Evolutionary conservation across 1,140 invertebrate species (phyloP).

Genomic region (Drosophila grimshawi): DNA sequence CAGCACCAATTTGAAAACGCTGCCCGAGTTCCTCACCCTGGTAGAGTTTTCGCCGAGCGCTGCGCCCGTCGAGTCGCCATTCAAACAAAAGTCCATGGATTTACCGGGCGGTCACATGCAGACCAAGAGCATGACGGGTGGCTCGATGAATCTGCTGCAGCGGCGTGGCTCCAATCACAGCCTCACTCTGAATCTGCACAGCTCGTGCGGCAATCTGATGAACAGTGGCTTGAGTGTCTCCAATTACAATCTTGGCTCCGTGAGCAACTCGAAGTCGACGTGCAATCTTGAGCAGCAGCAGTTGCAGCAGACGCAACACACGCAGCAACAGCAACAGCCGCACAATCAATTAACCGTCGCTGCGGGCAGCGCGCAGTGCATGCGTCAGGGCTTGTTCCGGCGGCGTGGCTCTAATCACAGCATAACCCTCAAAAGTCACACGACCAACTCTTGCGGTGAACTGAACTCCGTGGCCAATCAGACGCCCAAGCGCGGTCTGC

Average conservation of each 20-base stretch:
- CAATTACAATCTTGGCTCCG: conserved; percentile 75
- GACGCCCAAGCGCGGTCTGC: conserved; percentile 87
- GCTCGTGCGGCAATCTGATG: conserved; percentile 79
- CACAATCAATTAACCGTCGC: conserved; percentile 48
- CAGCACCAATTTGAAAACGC: conserved; percentile 87
- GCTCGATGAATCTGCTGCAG: conserved; percentile 88
- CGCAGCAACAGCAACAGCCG: conserved; percentile 20
- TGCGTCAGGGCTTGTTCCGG: conserved; percentile 89
- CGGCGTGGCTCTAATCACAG: conserved; percentile 95
- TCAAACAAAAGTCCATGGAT: conserved; percentile 79
- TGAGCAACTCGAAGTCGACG: conserved; percentile 75
- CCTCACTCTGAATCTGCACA: conserved; percentile 88
- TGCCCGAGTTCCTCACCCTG: conserved; percentile 88
- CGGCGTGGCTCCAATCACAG: conserved; percentile 95
- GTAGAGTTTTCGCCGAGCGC: conserved; percentile 86
- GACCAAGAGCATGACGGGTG: conserved; percentile 63
- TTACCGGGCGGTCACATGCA: conserved; percentile 48
- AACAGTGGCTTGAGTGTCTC: conserved; percentile 75
- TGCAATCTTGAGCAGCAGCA: conserved; percentile 68
- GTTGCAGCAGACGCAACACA: conserved; percentile 24
- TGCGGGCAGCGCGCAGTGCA: conserved; percentile 60
- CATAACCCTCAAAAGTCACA: conserved; percentile 87
- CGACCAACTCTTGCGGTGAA: conserved; percentile 81
- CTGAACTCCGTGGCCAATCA: conserved; percentile 85
- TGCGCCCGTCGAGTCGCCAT: conserved; percentile 55